phyloP scores from a whole-genome alignment of 2,113 vertebrate species.

The Chrysemys picta region DNA sequence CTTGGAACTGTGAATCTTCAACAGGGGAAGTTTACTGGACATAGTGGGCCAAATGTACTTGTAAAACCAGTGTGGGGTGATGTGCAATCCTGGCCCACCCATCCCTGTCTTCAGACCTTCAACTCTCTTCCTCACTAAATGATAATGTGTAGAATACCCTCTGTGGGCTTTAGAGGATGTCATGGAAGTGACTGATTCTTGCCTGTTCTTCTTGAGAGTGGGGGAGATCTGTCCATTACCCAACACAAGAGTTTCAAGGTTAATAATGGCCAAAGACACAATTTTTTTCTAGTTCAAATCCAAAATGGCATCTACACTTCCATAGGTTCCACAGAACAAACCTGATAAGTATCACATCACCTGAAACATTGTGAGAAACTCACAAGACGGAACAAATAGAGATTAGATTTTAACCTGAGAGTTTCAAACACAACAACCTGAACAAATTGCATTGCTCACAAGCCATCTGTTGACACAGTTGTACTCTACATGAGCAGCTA shows the following conservation, averaged over 20 bases:
- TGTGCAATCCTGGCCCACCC: not conserved
- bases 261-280: not conserved
- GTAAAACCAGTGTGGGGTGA: not conserved
- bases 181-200: not conserved
- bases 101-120: not conserved
- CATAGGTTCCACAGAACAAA: not conserved
- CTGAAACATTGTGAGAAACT: not conserved
- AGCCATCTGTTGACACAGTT: constrained; percentile 17
- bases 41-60: not conserved
- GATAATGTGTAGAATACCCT: not conserved
- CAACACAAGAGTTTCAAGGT: not conserved
- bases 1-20: not conserved
- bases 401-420: not conserved
- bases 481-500: constrained; percentile 14
- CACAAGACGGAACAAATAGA: not conserved
- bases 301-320: not conserved
- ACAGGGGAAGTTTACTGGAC: not conserved
- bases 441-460: not conserved
- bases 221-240: not conserved
- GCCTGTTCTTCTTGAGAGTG: not conserved
- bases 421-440: not conserved
- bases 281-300: not conserved
- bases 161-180: not conserved
- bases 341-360: not conserved
- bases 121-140: not conserved